These are phyloP conservation scores for Cotesia vestalis DNA, from an alignment of 1,140 invertebrate genomes.

Conservation along the genomic window DNA sequence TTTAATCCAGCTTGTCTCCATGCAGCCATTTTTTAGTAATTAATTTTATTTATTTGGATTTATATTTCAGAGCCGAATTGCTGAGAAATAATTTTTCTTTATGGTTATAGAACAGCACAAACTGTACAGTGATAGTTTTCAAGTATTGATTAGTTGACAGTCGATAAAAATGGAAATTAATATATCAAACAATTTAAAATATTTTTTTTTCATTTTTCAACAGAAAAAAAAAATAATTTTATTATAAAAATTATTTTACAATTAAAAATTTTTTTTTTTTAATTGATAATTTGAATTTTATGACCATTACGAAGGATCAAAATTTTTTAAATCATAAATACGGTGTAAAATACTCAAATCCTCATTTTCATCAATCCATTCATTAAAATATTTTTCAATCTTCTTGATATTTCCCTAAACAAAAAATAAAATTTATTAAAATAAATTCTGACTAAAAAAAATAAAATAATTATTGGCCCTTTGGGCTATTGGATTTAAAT, in stretches of 20 bases:
- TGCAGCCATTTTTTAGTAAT: slow-evolving; percentile 66
- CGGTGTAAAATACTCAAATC: neutral
- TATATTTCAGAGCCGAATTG: neutral
- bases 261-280: no score
- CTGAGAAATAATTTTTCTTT: neutral
- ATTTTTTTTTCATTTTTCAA: no score
- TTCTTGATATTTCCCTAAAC: neutral
- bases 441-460: slow-evolving; percentile 1
- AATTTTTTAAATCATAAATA: neutral
- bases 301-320: no score
- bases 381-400: slow-evolving; percentile 14
- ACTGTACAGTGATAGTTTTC: no score
- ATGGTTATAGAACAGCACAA: slow-evolving; percentile 3
- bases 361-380: neutral
- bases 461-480: no score
- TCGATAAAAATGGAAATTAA: no score
- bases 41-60: slow-evolving; percentile 40
- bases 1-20: slow-evolving; percentile 74
- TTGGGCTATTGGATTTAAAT: neutral
- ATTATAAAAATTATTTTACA: no score
- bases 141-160: no score
- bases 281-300: no score
- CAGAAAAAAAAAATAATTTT: no score
- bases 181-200: no score
- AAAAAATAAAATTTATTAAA: neutral